phyloP scores from a whole-genome alignment of 2,113 vertebrate genomes.

The Ptychochromis oligacanthus region DNA sequence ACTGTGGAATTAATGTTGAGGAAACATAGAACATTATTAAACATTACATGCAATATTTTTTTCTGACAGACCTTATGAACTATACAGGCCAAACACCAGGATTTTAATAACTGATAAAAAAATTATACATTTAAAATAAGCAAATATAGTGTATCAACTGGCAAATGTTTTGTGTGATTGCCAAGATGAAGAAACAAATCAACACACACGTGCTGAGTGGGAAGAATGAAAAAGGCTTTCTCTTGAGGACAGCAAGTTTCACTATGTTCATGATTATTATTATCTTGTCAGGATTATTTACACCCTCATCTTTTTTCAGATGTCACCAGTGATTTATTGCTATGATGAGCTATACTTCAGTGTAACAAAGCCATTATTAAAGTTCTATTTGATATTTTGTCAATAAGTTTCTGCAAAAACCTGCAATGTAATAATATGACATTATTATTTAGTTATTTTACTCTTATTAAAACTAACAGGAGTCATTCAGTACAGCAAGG shows the following conservation, averaged over 20 bases:
- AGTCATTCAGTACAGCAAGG: neutral
- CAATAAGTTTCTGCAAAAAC: neutral
- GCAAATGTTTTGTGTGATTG: neutral
- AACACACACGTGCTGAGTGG: constrained; percentile 54
- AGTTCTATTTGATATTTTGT: constrained; percentile 9
- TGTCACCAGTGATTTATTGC: neutral
- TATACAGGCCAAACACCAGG: neutral
- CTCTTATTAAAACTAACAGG: neutral
- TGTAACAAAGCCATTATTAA: neutral
- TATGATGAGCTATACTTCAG: neutral
- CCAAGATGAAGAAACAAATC: constrained; percentile 21
- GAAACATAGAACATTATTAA: neutral
- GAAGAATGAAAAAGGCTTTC: constrained; percentile 43
- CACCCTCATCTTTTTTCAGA: constrained; percentile 33
- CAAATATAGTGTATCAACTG: neutral
- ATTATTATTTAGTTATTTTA: neutral
- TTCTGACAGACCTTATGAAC: neutral
- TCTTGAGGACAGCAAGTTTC: constrained; percentile 38
- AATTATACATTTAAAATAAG: neutral
- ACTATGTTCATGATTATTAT: constrained; percentile 37
- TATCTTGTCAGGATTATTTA: constrained; percentile 37
- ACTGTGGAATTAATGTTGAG: neutral
- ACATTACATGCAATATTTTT: neutral
- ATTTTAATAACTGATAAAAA: neutral
- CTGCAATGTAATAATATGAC: neutral